phyloP scores from a whole-genome alignment of 1,140 invertebrate genomes.

The Habropoda laboriosa region DNA sequence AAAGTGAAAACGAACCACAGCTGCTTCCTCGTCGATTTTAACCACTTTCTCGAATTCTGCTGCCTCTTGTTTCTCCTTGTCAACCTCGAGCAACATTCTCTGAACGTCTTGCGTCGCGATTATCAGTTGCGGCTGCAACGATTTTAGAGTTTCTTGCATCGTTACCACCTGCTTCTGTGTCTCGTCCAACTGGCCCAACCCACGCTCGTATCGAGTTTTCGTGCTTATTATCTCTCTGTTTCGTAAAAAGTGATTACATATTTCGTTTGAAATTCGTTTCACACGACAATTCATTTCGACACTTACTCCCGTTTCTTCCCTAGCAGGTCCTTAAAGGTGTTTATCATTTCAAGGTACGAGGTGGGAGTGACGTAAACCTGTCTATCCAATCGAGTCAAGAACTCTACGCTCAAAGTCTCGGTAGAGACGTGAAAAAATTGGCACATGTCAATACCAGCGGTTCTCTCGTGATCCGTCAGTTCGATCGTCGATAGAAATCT shows the following conservation, averaged over 20 bases:
- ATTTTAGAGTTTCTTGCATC: conserved; percentile 92
- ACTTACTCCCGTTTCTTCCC: conserved; percentile 80
- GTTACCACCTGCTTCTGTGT: conserved; percentile 91
- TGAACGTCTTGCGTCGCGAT: conserved; percentile 92
- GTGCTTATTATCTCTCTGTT: conserved; percentile 84
- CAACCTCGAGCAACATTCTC: conserved; percentile 89
- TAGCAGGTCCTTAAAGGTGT: conserved; percentile 93
- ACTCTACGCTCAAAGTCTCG: conserved; percentile 88
- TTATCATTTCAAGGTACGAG: conserved; percentile 96
- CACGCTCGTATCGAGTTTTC: conserved; percentile 91
- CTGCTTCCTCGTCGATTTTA: conserved; percentile 85
- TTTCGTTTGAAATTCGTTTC: not conserved
- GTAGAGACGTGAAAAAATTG: conserved; percentile 95
- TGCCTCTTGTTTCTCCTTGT: conserved; percentile 92
- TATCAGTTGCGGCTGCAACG: conserved; percentile 93
- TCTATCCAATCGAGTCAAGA: conserved; percentile 86
- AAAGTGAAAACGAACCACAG: conserved; percentile 78
- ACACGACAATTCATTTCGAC: not conserved
- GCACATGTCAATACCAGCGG: conserved; percentile 92
- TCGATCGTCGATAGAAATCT: conserved; percentile 94
- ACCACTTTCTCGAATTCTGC: conserved; percentile 89
- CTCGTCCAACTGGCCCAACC: conserved; percentile 92
- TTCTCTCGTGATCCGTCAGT: conserved; percentile 86
- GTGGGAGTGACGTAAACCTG: conserved; percentile 97
- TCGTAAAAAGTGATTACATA: not conserved